Percentiles rank a stretch among this genome's conserved stretches.
Conservation (phyloP, 2,888 invertebrate genomes). For the Bombylius major region DNA sequence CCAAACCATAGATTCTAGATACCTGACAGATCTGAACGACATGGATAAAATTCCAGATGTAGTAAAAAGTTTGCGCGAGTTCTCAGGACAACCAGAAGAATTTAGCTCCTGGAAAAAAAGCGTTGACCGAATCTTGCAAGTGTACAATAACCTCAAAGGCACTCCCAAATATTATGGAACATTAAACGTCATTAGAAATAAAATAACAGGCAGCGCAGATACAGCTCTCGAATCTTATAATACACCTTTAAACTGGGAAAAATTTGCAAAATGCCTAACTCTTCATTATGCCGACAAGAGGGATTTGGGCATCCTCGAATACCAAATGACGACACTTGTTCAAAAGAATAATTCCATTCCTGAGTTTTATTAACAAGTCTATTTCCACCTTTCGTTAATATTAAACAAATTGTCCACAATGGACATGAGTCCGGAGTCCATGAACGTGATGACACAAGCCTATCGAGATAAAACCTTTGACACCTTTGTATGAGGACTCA, state of each 20-base stretch:
- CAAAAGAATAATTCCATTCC: not conserved
- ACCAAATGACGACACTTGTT: not conserved
- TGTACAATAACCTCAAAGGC: not conserved
- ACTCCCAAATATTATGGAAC: not conserved
- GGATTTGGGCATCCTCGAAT: no score
- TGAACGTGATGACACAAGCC: not conserved
- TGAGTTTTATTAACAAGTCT: not conserved
- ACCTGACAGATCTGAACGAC: no score
- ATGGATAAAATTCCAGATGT: no score
- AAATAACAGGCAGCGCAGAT: not conserved
- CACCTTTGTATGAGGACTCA: not conserved
- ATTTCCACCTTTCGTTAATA: not conserved
- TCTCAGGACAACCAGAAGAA: not conserved
- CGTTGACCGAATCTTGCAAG: not conserved
- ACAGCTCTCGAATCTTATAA: no score
- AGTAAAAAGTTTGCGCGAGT: no score
- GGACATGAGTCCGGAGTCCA: not conserved
- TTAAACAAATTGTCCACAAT: not conserved
- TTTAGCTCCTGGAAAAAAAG: not conserved
- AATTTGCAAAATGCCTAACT: no score
- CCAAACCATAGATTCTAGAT: no score
- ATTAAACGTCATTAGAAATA: not conserved
- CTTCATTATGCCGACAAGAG: no score
- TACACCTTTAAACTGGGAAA: no score
- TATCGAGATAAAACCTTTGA: not conserved